These are phyloP conservation scores for Stictonetta naevosa DNA, from an alignment of 2,113 vertebrate genomes.

Conservation along the genomic window DNA sequence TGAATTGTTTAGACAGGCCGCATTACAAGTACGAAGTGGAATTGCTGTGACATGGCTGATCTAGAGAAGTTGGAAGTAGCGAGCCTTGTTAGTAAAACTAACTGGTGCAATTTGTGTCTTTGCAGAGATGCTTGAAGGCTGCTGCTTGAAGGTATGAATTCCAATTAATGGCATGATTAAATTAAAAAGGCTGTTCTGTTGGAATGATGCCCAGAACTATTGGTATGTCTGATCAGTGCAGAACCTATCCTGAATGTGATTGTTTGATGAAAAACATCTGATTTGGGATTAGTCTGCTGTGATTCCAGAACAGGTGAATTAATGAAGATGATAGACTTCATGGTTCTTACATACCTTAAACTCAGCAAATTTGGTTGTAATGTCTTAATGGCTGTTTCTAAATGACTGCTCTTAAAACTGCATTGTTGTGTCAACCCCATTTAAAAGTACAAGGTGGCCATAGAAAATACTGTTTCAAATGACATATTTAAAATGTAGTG, in stretches of 20 bases:
- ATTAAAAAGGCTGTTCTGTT: neutral
- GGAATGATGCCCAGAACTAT: neutral
- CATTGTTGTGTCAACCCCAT: neutral
- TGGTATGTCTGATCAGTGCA: slow-evolving; percentile 8
- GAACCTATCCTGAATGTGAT: slow-evolving; percentile 53
- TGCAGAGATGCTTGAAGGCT: neutral
- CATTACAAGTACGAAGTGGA: neutral
- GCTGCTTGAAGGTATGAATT: neutral
- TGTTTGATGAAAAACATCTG: slow-evolving; percentile 48
- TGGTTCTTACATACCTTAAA: neutral
- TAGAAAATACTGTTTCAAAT: neutral
- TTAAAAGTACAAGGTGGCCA: neutral
- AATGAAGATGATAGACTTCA: neutral
- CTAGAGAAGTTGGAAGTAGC: neutral
- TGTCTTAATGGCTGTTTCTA: neutral
- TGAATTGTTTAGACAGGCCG: neutral
- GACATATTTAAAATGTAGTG: neutral
- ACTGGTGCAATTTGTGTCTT: neutral
- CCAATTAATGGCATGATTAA: neutral
- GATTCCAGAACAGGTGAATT: neutral
- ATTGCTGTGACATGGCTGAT: neutral
- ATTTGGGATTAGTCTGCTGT: slow-evolving; percentile 36
- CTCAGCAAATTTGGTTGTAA: neutral
- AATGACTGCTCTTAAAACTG: neutral
- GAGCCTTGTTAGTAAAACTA: neutral